These are phyloP conservation scores for Avahi laniger DNA, from an alignment of 2,797 vertebrate species.

Conservation along the genomic window DNA sequence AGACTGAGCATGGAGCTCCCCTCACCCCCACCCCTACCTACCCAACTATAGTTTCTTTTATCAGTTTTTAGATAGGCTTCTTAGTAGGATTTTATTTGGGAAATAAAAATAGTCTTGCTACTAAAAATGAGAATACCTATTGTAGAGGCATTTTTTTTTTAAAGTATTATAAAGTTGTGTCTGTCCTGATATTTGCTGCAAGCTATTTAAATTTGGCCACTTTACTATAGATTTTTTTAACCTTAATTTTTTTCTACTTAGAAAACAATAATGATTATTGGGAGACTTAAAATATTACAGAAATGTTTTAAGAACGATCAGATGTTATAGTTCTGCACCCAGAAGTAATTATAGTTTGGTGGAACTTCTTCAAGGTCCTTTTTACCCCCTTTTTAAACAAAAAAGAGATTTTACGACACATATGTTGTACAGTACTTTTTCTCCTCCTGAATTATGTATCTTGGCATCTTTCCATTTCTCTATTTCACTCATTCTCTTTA, in stretches of 20 bases:
- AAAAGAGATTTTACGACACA: not conserved
- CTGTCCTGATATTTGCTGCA: not conserved
- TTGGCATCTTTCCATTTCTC: conserved; percentile 1
- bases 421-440: not conserved
- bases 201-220: conserved; percentile 15
- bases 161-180: not conserved
- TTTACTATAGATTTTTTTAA: conserved; percentile 30
- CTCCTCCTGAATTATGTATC: not conserved
- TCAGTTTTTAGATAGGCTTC: not conserved
- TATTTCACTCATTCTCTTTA: conserved; percentile 4
- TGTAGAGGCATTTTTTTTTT: not conserved
- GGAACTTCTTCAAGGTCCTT: not conserved
- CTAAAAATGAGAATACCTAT: conserved; percentile 28
- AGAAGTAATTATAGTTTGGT: conserved; percentile 14
- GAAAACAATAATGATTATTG: not conserved
- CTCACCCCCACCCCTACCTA: not conserved
- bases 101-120: conserved; percentile 24
- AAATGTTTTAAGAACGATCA: conserved; percentile 45
- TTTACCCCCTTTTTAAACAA: not conserved
- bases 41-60: not conserved
- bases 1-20: not conserved
- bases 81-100: conserved; percentile 19
- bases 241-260: not conserved
- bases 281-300: conserved; percentile 15
- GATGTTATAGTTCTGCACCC: not conserved